phyloP scores from a whole-genome alignment of 2,888 invertebrate species.

The Drosophila barbarae region DNA sequence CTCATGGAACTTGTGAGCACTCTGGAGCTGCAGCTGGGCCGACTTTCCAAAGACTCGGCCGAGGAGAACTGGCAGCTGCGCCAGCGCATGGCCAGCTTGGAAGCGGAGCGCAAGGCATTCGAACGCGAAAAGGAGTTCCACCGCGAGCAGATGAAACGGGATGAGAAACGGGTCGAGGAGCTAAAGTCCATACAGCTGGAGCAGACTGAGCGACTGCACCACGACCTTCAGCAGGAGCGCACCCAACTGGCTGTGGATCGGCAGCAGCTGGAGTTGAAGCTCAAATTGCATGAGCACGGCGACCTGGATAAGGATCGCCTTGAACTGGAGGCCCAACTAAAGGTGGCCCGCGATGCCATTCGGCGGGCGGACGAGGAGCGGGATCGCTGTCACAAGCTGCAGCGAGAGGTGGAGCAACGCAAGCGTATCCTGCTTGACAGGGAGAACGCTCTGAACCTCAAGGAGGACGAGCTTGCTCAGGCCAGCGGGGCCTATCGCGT shows the following conservation, averaged over 20 bases:
- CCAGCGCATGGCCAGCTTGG: conserved; percentile 77
- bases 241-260: conserved; percentile 70
- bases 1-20: conserved; percentile 78
- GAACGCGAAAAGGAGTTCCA: conserved; percentile 77
- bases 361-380: conserved; percentile 78
- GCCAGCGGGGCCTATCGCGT: conserved; percentile 69
- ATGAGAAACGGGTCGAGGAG: conserved; percentile 77
- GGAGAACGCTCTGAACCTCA: conserved; percentile 70
- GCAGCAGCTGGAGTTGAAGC: conserved; percentile 74
- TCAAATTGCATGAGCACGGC: conserved; percentile 62
- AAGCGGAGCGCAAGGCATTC: conserved; percentile 77
- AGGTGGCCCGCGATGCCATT: conserved; percentile 78
- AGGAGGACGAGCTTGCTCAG: conserved; percentile 77
- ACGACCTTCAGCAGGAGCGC: conserved; percentile 77
- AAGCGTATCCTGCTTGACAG: conserved; percentile 76
- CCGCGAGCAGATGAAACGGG: conserved; percentile 76
- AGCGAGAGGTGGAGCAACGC: conserved; percentile 76
- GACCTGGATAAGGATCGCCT: conserved; percentile 67
- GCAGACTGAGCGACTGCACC: conserved; percentile 71
- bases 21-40: conserved; percentile 75
- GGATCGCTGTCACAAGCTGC: conserved; percentile 75
- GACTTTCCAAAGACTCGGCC: conserved; percentile 75
- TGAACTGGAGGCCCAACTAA: conserved; percentile 77
- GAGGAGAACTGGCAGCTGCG: conserved; percentile 79
- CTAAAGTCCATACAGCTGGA: conserved; percentile 75